These are phyloP conservation scores for Cryptophagus acutangulus DNA, from an alignment of 2,888 invertebrate species.

Conservation along the genomic window DNA sequence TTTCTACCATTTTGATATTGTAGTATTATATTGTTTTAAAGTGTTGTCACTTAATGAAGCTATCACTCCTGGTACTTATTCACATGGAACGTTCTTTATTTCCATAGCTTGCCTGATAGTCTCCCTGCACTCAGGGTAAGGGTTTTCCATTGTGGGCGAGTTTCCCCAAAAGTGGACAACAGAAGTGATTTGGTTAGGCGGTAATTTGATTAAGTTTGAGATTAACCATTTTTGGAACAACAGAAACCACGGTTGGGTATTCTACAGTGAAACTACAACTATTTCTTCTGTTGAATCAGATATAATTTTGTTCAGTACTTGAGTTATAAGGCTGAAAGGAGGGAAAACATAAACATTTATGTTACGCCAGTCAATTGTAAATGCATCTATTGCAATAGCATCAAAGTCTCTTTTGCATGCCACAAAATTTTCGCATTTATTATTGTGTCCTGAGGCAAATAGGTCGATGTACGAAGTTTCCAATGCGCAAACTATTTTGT, in stretches of 20 bases:
- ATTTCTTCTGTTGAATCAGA: conserved; percentile 28
- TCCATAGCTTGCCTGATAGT: neutral
- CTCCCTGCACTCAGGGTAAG: neutral
- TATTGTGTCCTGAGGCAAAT: conserved; percentile 32
- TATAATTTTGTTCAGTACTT: conserved; percentile 5
- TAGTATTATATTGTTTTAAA: neutral
- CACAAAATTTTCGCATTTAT: too few species aligned
- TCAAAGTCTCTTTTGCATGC: conserved; percentile 21
- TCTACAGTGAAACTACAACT: conserved; percentile 31
- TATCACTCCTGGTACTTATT: neutral
- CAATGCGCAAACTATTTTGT: conserved; percentile 10
- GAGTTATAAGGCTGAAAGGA: conserved; percentile 11
- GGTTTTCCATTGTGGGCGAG: conserved; percentile 21
- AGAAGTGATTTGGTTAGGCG: conserved; percentile 8
- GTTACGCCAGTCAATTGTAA: conserved; percentile 20
- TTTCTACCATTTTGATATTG: neutral
- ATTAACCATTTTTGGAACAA: conserved; percentile 21
- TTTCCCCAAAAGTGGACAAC: conserved; percentile 20
- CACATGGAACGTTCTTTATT: too few species aligned
- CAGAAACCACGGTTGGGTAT: conserved; percentile 32
- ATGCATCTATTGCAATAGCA: conserved; percentile 20
- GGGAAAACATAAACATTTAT: conserved; percentile 25
- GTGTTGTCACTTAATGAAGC: neutral
- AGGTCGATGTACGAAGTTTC: conserved; percentile 24
- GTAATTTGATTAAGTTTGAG: conserved; percentile 11